A percentile compares a stretch with the other conserved stretches of the same genome.
Evolutionary conservation across 2,797 vertebrate genomes (phyloP).

Genomic region (Columba guinea): DNA sequence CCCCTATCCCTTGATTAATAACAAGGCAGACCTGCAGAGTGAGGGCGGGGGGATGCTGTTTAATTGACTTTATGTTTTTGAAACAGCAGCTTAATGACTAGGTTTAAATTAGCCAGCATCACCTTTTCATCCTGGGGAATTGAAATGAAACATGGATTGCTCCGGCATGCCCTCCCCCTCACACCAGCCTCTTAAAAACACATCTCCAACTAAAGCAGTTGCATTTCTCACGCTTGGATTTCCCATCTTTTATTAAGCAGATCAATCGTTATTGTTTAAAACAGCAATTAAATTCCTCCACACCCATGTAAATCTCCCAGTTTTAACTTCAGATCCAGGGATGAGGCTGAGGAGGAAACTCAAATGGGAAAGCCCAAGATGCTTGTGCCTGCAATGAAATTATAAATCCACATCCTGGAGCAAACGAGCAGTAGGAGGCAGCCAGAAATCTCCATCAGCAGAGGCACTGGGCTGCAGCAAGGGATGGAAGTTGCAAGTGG

Average conservation of each 20-base stretch:
- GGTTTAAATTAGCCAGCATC: slow-evolving; percentile 31
- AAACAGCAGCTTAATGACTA: background rate
- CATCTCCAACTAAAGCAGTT: background rate
- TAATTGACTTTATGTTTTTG: slow-evolving; percentile 27
- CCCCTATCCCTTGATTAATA: slow-evolving; percentile 3
- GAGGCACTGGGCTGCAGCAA: slow-evolving; percentile 7
- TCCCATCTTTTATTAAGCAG: background rate
- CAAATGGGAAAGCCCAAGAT: background rate
- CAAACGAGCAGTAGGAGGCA: slow-evolving; percentile 39
- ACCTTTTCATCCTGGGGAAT: background rate
- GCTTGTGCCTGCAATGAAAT: slow-evolving; percentile 28
- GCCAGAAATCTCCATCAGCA: slow-evolving; percentile 30
- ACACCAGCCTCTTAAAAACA: background rate
- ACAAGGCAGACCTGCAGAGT: background rate
- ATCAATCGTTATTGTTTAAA: background rate
- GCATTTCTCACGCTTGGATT: background rate
- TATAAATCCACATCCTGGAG: slow-evolving; percentile 29
- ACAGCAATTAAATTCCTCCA: background rate
- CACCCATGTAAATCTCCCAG: background rate
- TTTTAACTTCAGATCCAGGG: background rate
- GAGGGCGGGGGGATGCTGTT: accelerated
- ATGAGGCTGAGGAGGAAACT: background rate
- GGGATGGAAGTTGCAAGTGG: slow-evolving; percentile 22
- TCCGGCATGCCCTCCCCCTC: background rate
- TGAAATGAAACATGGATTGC: background rate